Base-by-base conservation (phyloP, 2,888 invertebrate genomes). In the Notocelia uddmanniana region DNA sequence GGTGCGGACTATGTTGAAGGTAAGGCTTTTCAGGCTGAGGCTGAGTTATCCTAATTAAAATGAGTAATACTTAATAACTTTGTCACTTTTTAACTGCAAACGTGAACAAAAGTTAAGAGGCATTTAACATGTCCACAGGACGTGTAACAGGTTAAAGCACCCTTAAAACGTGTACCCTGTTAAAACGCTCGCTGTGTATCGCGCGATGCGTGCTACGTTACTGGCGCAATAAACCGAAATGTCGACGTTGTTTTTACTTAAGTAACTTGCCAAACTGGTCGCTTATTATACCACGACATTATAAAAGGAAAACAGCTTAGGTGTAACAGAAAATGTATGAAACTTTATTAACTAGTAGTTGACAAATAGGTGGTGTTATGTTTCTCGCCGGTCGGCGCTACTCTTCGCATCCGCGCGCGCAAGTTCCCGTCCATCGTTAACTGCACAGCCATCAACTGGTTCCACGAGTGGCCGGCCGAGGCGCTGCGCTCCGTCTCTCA, bases 361-460 rank as follows among this genome's bases (percentile, higher is more conserved):
- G 0, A 37, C 52, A 54, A 18, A 6, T 71, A 94, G 92, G 95
- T 97, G 74, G 97, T 99, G 15, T 91, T 99, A 3, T 99, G 98
- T 85, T 99, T 99, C 89, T 99, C 98, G 0, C 99, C 99, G 0
- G 98, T 99, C 68, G 99, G 99, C 0, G 96, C 97, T 0, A 98
- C 98, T 0, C 92, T 99, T 18, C 94, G 99, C 66, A 94, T 98
- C 18, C 95, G 99, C 69, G 97, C 97, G 5, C 95, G 99, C 68
- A 98, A 98, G 89, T 99, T 99, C 91, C 99, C 99, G 0, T 98
- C 99, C 0, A 92, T 99, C 41, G 97, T 98, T 18, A 99, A 97
- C 91, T 98, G 98, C 85, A 98, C 98, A 0, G 96, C 97, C 18
- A 98, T 99, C 76, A 97, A 99, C 89, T 99, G 99, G 98, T 99